A percentile compares a stretch with the other conserved stretches of the same genome.
Evolutionary conservation across 2,113 vertebrate genomes (phyloP).

Genomic region (Athene noctua): DNA sequence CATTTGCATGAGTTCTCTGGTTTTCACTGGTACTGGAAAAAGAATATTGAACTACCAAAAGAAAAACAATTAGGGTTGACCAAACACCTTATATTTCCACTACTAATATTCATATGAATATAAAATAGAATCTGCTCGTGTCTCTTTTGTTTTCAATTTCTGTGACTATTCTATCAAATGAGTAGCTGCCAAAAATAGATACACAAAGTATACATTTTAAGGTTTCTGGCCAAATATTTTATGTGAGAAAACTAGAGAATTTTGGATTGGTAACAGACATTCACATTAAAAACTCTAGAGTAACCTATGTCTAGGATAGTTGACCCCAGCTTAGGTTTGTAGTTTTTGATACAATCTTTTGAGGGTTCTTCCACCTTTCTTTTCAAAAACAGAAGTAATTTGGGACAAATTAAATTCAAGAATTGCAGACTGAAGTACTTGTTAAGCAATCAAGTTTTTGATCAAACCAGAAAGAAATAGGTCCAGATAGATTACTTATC

Average conservation of each 20-base stretch:
- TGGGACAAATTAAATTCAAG: not conserved
- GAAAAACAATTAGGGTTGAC: not conserved
- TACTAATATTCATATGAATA: not conserved
- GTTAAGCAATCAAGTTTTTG: not conserved
- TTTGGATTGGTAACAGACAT: not conserved
- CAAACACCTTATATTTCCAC: not conserved
- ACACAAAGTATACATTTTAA: not conserved
- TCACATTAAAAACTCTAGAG: not conserved
- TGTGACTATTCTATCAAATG: not conserved
- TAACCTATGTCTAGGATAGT: not conserved
- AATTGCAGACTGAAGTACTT: not conserved
- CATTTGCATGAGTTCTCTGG: not conserved
- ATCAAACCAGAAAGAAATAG: not conserved
- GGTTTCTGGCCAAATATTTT: not conserved
- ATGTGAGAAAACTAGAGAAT: not conserved
- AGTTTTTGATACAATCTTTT: not conserved
- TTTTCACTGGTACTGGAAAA: not conserved
- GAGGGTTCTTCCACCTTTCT: not conserved
- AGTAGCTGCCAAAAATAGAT: not conserved
- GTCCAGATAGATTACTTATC: not conserved
- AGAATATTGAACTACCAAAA: not conserved
- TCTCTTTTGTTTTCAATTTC: not conserved
- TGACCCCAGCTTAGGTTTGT: fast-evolving
- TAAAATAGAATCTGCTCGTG: not conserved
- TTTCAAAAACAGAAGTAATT: not conserved